Base-by-base conservation (phyloP, 2,113 vertebrate species). In the Serilophus lunatus region DNA sequence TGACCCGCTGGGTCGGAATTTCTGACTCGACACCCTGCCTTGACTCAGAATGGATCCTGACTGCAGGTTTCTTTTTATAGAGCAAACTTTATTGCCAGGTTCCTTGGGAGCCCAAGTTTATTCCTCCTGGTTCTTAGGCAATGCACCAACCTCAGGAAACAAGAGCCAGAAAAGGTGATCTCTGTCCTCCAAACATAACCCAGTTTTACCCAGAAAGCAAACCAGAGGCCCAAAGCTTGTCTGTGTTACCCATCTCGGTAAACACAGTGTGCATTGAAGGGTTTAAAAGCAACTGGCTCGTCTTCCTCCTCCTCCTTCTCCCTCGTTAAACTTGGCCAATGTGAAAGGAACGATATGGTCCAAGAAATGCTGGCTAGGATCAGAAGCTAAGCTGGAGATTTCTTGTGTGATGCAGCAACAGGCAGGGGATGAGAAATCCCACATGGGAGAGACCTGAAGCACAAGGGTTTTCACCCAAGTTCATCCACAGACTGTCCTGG, bases 11-110 rank as follows among this genome's bases (percentile, higher is more conserved):
- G 96, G 90, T 92, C 16, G 88, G 98, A 98, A 98, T 98, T 98
- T 98, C 97, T 98, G 97, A 98, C 97, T 98, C 82, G 91, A 95
- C 87, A 79, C 96, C 94, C 92, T 94, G 96, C 96, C 94, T 97
- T 97, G 97, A 97, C 96, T 98, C 98, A 97, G 97, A 97, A 94
- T 91, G 97, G 97, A 97, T 97, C 96, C 97, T 95, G 94, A 97
- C 97, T 97, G 93, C 96, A 95, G 57, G 92, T 93, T 98, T 95
- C 98, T 98, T 98, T 98, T 98, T 98, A 98, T 98, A 98, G 98
- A 94, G 63, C n/a, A 71, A 93, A 96, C 96, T 97, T 95, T 87
- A 96, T 89, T 96, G 97, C 97, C 98, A 98, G 57, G 97, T 98
- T 98, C 98, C 98, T 97, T 92, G 64, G 68, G 92, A 97, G 96